A percentile compares a stretch with the other conserved stretches of the same genome.
Evolutionary conservation across 1,140 invertebrate genomes (phyloP).

Genomic region (Aphaenogaster rudis): DNA sequence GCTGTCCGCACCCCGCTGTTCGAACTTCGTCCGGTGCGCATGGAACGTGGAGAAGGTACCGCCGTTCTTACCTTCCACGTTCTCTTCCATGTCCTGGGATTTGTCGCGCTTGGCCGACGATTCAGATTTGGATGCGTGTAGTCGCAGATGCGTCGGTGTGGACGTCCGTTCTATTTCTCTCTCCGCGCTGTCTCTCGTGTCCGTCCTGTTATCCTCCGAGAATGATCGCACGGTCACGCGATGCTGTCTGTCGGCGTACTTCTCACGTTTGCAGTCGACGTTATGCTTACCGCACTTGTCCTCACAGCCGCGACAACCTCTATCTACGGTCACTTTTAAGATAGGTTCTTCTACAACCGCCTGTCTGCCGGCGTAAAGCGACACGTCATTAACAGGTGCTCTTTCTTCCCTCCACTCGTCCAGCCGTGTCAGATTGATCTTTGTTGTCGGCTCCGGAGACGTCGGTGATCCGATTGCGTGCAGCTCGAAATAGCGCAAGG

Average conservation of each 20-base stretch:
- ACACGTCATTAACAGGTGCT: constrained; percentile 11
- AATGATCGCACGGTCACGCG: constrained; percentile 56
- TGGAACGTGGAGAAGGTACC: constrained; percentile 74
- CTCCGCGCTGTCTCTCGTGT: neutral
- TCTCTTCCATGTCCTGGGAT: constrained; percentile 26
- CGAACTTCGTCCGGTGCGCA: constrained; percentile 74
- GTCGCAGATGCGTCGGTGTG: constrained; percentile 60
- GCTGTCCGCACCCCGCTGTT: constrained; percentile 64
- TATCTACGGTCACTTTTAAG: constrained; percentile 79
- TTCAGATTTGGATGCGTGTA: constrained; percentile 56
- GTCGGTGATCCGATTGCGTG: constrained; percentile 62
- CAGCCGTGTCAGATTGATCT: constrained; percentile 62
- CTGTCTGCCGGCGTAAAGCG: constrained; percentile 78
- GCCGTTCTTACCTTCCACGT: constrained; percentile 43
- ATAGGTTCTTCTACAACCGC: constrained; percentile 81
- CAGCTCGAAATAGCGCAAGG: constrained; percentile 79
- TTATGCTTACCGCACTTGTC: constrained; percentile 70
- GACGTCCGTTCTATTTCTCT: constrained; percentile 44
- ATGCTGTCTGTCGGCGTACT: constrained; percentile 58
- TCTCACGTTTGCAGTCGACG: constrained; percentile 21
- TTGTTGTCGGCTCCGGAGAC: constrained; percentile 15
- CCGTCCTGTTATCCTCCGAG: constrained; percentile 14
- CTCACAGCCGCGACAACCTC: constrained; percentile 81
- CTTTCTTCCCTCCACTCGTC: constrained; percentile 72
- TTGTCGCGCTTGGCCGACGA: constrained; percentile 19